Base-by-base conservation (phyloP, 2,113 vertebrate genomes). In the Ceratotherium simum region DNA sequence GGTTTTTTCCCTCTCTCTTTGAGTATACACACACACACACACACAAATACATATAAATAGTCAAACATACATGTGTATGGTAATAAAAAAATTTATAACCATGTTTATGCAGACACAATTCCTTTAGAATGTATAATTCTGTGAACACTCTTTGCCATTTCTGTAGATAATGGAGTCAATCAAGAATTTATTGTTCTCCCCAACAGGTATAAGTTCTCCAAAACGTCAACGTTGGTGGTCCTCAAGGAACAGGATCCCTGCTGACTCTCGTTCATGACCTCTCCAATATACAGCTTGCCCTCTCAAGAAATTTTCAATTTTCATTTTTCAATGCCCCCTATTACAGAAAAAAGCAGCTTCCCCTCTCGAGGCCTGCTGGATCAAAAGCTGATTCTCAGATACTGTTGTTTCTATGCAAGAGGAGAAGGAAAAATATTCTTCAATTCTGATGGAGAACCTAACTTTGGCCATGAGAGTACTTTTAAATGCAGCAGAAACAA, bases 21-120 rank as follows among this genome's bases (percentile, higher is more conserved):
- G 64, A 79, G 70, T 13, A 42, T 6, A 56, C 5, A 60, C 0
- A 20, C 10, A n/a, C 2, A 33, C 1, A 23, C 2, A 31, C 0
- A 72, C 25, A 29, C 3, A 23, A 25, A 54, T n/a, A 2, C 29
- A 0, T 7, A 4, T 4, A 36, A 33, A 70, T 1, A 90, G n/a
- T 13, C 21, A 79, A 33, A 67, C 1, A 73, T 27, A 18, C 11
- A 23, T 6, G 36, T 18, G 27, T 56, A 81, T 16, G 51, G 20
- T 33, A 48, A 69, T 29, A 42, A 42, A 81, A 90, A 11, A 27
- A 23, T 95, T 78, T 75, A 18, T 76, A 31, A 67, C 39, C 18
- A 23, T 12, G 6, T 33, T 46, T 60, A 25, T 33, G 1, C 39
- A 90, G 73, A 92, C 82, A 92, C 9, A 73, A 65, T 48, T 84